A percentile compares a stretch with the other conserved stretches of the same genome.
phyloP scores from a whole-genome alignment of 2,113 vertebrate species.

The Gadus chalcogrammus region DNA sequence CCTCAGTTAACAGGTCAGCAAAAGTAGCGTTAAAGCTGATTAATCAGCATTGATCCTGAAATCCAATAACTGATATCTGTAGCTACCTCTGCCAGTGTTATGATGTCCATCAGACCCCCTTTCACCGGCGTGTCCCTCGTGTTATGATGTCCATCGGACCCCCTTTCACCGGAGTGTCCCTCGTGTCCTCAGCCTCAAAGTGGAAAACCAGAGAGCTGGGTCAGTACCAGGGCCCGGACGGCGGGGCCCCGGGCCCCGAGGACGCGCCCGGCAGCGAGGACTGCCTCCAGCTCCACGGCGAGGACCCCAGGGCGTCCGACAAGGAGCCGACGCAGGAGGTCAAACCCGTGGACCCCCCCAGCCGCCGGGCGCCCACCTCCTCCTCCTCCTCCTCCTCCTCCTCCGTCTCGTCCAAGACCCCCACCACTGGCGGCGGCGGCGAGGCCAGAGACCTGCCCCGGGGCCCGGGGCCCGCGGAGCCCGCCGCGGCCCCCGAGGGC shows the following conservation, averaged over 20 bases:
- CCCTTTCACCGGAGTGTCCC: too few relatives aligned
- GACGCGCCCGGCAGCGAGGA: slow-evolving; percentile 60
- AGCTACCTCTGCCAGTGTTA: too few relatives aligned
- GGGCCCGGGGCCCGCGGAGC: slow-evolving; percentile 36
- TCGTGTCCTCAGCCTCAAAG: slow-evolving; percentile 59
- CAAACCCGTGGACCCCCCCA: slow-evolving; percentile 41
- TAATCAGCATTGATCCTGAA: too few relatives aligned
- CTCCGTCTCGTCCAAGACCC: too few relatives aligned
- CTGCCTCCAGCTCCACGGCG: slow-evolving; percentile 73
- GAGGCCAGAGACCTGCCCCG: slow-evolving; percentile 53
- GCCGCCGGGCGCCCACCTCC: slow-evolving; percentile 44
- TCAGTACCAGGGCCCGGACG: slow-evolving; percentile 73
- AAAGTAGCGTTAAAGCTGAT: too few relatives aligned
- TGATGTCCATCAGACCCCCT: too few relatives aligned
- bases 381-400: slow-evolving; percentile 21
- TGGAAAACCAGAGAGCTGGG: slow-evolving; percentile 67
- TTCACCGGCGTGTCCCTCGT: too few relatives aligned
- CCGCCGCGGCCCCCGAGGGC: slow-evolving; percentile 47
- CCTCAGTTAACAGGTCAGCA: too few relatives aligned
- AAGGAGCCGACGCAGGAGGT: slow-evolving; percentile 50
- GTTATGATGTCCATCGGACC: too few relatives aligned
- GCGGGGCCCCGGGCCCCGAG: slow-evolving; percentile 52
- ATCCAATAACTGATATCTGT: too few relatives aligned
- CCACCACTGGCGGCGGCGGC: too few relatives aligned
- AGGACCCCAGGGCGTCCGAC: slow-evolving; percentile 53